Evolutionary conservation across 2,113 vertebrate species (phyloP), one percentile per base, ranked within the genome.

Genomic region (Haplochromis vanheusdeni): DNA sequence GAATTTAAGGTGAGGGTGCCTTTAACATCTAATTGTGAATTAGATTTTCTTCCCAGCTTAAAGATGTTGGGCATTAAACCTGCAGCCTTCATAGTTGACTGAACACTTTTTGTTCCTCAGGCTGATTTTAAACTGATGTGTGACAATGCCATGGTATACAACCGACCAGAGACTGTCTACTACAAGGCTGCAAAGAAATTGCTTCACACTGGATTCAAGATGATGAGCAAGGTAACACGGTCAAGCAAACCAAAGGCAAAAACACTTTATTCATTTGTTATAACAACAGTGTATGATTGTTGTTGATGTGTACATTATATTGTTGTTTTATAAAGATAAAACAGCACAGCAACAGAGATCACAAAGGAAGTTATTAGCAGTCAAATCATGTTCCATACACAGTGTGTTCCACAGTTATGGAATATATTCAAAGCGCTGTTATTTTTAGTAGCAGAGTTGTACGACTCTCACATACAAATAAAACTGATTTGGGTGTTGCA

Each of bases 61-160:
- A 28, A 26, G 81, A 73, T 33, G 11, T 35, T 5, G 21, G 10
- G 8, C 52, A 6, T 47, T 45, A 28, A 73, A 54, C 8, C 62
- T 10, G 42, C 65, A 19, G 12, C 9, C n/a, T 21, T 80, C 2
- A 85, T 51, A 31, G 14, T 4, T 11, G 14, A 79, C 49, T 86
- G 13, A 82, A 58, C 45, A 11, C 16, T 28, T 92, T 89, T 92
- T 37, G 85, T 16, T 82, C 91, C 89, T 95, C 47, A 99, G 99
- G 99, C 97, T 26, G 99, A 99, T 93, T 99, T 99, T 95, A 99
- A 99, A 91, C 96, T 99, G 91, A 99, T 99, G 99, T 99, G 99
- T 91, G 99, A 99, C 89, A 99, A 99, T 33, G 99, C 99, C 37
- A 99, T 99, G 98, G 98, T 98, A 7, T 99, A 99, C 95, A 99